Evolutionary conservation across 1,140 invertebrate species (phyloP).

Genomic region (Pogonognathellus flavescens): DNA sequence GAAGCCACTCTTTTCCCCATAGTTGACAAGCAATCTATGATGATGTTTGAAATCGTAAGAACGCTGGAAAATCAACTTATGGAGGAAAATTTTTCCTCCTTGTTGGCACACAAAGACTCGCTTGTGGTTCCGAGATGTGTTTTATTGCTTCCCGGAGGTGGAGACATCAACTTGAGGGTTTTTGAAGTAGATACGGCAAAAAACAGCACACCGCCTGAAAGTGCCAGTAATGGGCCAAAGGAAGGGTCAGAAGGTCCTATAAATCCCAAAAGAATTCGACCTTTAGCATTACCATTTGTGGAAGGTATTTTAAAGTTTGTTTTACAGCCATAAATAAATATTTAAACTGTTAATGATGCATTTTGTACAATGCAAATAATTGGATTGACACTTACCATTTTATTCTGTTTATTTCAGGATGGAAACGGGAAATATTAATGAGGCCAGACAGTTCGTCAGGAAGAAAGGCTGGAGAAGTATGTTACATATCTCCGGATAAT

Average conservation of each 20-base stretch:
- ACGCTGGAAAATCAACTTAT: conserved; percentile 43
- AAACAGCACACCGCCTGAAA: neutral
- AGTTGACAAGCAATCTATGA: conserved; percentile 54
- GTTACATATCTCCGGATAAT: conserved; percentile 61
- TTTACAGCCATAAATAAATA: neutral
- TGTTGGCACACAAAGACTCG: conserved; percentile 3
- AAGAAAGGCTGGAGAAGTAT: conserved; percentile 61
- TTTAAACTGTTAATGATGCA: too few relatives aligned
- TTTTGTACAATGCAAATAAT: too few relatives aligned
- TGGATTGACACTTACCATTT: neutral
- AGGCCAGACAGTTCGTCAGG: neutral
- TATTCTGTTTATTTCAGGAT: conserved; percentile 50
- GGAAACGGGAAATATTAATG: conserved; percentile 62
- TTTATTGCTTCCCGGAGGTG: neutral
- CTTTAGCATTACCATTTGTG: neutral
- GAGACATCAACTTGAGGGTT: neutral
- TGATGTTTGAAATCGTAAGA: conserved; percentile 57
- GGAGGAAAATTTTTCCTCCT: neutral
- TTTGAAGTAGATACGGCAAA: neutral
- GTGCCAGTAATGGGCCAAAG: neutral
- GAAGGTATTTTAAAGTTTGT: too few relatives aligned
- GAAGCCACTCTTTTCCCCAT: conserved; percentile 45
- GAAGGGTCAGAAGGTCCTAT: too few relatives aligned
- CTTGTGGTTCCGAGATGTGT: conserved; percentile 24
- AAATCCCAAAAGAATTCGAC: too few relatives aligned